Conservation (phyloP, 92 coral and sea anemone genomes). For the Paragorgia papillata region DNA sequence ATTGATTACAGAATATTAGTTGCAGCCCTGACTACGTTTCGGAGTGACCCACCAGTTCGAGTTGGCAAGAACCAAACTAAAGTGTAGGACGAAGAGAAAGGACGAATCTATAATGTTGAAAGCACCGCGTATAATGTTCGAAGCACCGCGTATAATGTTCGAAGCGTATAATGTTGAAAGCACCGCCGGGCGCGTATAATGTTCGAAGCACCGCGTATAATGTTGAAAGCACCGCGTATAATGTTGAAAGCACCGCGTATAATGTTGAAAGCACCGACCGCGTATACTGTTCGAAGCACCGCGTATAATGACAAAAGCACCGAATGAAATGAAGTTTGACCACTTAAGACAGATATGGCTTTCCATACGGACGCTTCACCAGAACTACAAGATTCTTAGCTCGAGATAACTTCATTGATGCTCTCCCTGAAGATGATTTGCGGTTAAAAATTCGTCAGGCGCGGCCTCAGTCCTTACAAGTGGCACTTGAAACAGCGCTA, state of each 20-base stretch:
- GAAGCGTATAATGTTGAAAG: too few species aligned
- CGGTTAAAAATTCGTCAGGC: conserved; percentile 17
- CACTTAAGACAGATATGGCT: not conserved
- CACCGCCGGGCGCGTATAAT: conserved; percentile 12
- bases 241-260: too few species aligned
- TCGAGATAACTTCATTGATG: conserved; percentile 25
- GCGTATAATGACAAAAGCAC: too few species aligned
- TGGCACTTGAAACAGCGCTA: conserved; percentile 14
- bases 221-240: too few species aligned
- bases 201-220: not conserved
- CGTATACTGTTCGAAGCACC: too few species aligned
- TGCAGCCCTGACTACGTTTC: conserved; percentile 8
- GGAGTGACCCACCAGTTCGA: conserved; percentile 8
- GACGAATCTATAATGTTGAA: conserved; percentile 7
- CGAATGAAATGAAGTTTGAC: too few species aligned
- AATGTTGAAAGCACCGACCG: too few species aligned
- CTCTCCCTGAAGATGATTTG: conserved; percentile 18
- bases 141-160: too few species aligned
- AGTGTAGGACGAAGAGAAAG: not conserved
- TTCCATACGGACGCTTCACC: conserved; percentile 5
- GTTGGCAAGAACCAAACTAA: conserved; percentile 2
- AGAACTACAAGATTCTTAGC: not conserved
- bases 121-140: too few species aligned
- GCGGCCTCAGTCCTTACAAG: conserved; percentile 22
- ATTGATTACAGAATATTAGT: conserved; percentile 2